These are phyloP conservation scores for Mesembrinibis cayennensis DNA, from an alignment of 2,113 vertebrate species.

Conservation along the genomic window DNA sequence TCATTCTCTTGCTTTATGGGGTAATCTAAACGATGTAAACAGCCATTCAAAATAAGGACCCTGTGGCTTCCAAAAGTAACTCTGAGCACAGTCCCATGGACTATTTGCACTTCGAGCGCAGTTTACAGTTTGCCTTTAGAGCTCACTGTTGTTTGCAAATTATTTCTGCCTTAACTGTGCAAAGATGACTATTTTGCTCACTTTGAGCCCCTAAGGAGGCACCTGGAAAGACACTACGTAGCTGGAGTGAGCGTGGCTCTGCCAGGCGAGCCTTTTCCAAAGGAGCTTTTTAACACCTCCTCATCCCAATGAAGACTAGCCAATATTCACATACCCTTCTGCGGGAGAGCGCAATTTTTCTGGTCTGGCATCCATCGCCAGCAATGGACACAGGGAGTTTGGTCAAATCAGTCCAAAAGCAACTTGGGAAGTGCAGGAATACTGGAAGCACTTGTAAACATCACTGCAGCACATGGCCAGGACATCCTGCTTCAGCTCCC, in stretches of 20 bases:
- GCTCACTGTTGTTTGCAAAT: not conserved
- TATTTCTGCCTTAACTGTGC: not conserved
- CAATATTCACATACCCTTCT: not conserved
- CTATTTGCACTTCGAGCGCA: not conserved
- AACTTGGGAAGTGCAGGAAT: not conserved
- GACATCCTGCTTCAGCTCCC: not conserved
- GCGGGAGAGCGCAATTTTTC: not conserved
- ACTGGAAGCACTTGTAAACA: constrained; percentile 24
- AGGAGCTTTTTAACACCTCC: not conserved
- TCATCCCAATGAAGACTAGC: not conserved
- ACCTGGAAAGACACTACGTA: not conserved
- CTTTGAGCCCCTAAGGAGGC: not conserved
- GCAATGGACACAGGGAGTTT: not conserved
- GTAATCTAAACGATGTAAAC: not conserved
- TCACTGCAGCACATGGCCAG: not conserved
- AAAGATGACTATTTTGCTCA: not conserved
- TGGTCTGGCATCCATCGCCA: not conserved
- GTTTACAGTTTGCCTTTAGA: not conserved
- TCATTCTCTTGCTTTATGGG: not conserved
- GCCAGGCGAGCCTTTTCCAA: not conserved
- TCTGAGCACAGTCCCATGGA: not conserved
- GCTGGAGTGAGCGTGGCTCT: not conserved
- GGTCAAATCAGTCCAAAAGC: not conserved
- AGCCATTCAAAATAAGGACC: not conserved
- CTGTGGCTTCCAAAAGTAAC: not conserved